Evolutionary conservation across 1,140 invertebrate genomes (phyloP), one percentile per base, ranked within the genome.

Genomic region (Episyrphus balteatus): DNA sequence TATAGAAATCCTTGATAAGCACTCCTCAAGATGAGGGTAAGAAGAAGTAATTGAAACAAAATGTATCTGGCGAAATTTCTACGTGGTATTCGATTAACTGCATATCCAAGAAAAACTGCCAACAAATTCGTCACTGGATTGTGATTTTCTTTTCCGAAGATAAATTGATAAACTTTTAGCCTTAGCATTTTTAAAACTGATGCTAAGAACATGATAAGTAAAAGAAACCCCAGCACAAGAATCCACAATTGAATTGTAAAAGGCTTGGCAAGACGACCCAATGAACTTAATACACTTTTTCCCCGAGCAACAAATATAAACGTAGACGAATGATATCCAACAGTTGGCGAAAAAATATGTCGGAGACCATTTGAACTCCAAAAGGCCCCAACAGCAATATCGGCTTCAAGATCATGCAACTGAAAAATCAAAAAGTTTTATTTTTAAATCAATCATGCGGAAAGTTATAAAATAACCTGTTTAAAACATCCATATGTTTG

Each of bases 1-100:
- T 43, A 53, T 21, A 53, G 33, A 41, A 44, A 48, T 9, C 46
- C 49, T 33, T 51, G 49, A 44, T 53, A 53, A 7, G 44, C 46
- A 17, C 46, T 53, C 6, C 52, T 49, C 17, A 53, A 7, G 11
- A 51, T 30, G 12, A 53, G 17, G 2, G 46, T 36, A 1, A 30
- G 11, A 5, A 53, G 13, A 9, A 53, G 7, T 49, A 49, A 53
- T 2, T 44, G 12, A 15, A 47, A 41, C 1, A 53, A 26, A 3
- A 53, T 14, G 13, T 45, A 42, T 6, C 52, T 49, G 1, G 52
- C 46, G 39, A 46, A 49, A 37, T 51, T 53, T 9, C 44, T 17
- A 9, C 17, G 33, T 12, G 52, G 49, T 17, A 31, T 3, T 1
- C 8, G 51, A 64, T 43, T 26, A 3, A 49, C 12, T 1, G 51